Evolutionary conservation across 1,140 invertebrate species (phyloP), one percentile per base, ranked within the genome.

Genomic region (Aphaenogaster ashmeadi): DNA sequence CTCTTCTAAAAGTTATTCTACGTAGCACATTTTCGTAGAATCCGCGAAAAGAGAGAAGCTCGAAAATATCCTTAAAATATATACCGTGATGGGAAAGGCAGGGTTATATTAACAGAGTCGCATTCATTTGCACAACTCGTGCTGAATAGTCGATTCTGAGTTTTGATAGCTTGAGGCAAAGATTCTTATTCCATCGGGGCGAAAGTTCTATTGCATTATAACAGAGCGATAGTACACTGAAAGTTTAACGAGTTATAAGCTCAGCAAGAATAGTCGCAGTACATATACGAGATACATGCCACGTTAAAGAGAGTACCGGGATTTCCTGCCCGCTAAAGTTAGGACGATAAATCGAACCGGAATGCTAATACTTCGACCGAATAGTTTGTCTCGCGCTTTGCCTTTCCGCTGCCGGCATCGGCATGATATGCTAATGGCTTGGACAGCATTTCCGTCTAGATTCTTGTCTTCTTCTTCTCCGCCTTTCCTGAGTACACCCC

Each of bases 341-440:
- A 9, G 50, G 21, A 54, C 87, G 58, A 90, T 90, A 90, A 90
- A 90, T 90, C 87, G 81, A 77, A 88, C 64, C 87, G 83, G 79
- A 89, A 90, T 90, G 86, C 89, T 87, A 90, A 90, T 90, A 84
- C 80, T 88, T 89, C 72, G 52, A 41, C 41, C 47, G n/a, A 77
- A 88, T 79, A 89, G 77, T 90, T 89, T 81, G 87, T 86, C 69
- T 81, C 56, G 33, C 56, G 50, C 50, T 66, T 60, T 74, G 58
- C 47, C 64, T 66, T 80, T 75, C 62, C 52, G 66, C n/a, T 69
- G 56, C 33, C 36, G 6, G 1, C 33, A 47, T 3, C 38, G n/a
- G 44, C 33, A 47, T 77, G 54, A 89, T 84, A 84, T 89, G 88
- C 74, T 88, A 74, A 87, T 90, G 18, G 15, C 13, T 69, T 44